These are phyloP conservation scores for Mesocentrotus franciscanus DNA, from an alignment of 53 echinoderm and acorn worm genomes.

Conservation along the genomic window DNA sequence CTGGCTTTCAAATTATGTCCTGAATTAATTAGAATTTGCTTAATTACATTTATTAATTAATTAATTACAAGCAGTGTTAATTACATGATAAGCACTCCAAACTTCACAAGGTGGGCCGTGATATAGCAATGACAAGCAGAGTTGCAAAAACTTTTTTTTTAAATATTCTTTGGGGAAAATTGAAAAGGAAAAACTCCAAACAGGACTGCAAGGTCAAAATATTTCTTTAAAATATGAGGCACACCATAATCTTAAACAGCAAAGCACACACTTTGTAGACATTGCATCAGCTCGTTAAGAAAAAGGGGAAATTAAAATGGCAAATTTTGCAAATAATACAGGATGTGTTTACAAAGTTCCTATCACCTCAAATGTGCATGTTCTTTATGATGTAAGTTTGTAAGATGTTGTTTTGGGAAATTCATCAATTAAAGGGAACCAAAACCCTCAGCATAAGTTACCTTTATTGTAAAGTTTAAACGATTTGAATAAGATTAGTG, in stretches of 20 bases:
- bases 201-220: neutral
- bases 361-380: neutral
- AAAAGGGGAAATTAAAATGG: neutral
- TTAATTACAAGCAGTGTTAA: conserved; percentile 33
- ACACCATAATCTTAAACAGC: neutral
- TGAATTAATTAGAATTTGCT: conserved; percentile 32
- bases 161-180: neutral
- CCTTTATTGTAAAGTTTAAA: too few relatives aligned
- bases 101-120: neutral
- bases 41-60: conserved; percentile 37
- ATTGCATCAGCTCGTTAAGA: neutral
- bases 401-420: too few relatives aligned
- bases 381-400: too few relatives aligned
- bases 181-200: neutral
- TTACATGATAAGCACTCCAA: conserved; percentile 29
- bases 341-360: neutral
- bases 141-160: neutral
- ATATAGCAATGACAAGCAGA: conserved; percentile 15
- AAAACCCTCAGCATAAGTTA: too few relatives aligned
- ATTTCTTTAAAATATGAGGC: neutral
- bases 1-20: neutral
- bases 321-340: neutral
- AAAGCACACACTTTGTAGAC: neutral
- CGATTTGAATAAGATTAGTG: too few relatives aligned
- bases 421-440: too few relatives aligned